Evolutionary conservation across 2,888 invertebrate genomes (phyloP), one percentile per base, ranked within the genome.

Genomic region (Rhingia rostrata): DNA sequence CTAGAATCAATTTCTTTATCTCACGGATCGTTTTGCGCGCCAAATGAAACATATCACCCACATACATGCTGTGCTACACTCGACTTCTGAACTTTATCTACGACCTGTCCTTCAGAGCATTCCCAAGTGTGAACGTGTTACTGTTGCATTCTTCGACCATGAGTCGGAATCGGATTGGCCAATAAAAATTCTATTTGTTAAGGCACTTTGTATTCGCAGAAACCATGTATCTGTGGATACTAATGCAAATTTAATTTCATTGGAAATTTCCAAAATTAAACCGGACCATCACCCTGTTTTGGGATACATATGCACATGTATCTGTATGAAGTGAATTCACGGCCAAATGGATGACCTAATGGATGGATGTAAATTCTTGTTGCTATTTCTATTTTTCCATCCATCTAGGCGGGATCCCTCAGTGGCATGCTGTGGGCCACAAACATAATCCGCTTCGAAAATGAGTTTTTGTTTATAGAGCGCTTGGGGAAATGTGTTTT

Each of bases 371-470:
- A 72, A 66, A 60, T 79, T 10, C 51, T 41, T 60, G 79, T 79
- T 79, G 79, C 63, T 63, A 64, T 70, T 79, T 79, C 79, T 56
- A 64, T 79, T 64, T 79, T 64, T 72, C 64, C 79, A 53, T 79
- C 78, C 64, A 53, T 79, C 78, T 64, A 39, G 54, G 53, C 53
- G 37, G 47, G 73, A 51, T 78, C 67, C 45, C 60, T 73, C 69
- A 69, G 43, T 53, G 33, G 45, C 7, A 32, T 32, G 47, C 14
- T 14, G 5, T 12, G 14, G n/a, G n/a, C 43, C 53, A 54, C 37
- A 35, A 58, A 51, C 35, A 63, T 67, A 61, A 74, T 64, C 54
- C 10, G 30, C 6, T 39, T 14, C 32, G 45, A 78, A 51, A 58
- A 70, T 63, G 53, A 72, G 22, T 22, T 66, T 79, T 64, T 66